phyloP scores from a whole-genome alignment of 1,140 invertebrate species.

The Drosophila subpulchrella region DNA sequence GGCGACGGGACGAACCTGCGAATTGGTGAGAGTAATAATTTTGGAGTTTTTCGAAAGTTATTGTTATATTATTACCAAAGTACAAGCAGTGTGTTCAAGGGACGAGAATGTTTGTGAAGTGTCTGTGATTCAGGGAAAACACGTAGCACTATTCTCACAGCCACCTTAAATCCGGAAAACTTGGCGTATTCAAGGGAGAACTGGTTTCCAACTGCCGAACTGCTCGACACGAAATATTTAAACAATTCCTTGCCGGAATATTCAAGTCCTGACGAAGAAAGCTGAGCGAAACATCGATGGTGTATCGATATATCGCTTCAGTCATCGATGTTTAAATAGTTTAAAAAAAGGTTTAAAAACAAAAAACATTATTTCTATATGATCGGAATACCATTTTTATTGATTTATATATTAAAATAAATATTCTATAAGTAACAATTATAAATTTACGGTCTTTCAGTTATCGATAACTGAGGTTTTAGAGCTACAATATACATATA shows the following conservation, averaged over 20 bases:
- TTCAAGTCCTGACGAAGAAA: neutral
- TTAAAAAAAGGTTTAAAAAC: neutral
- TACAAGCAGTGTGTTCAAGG: constrained; percentile 2
- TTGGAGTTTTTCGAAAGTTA: neutral
- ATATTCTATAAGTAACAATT: neutral
- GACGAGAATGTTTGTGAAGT: constrained; percentile 1
- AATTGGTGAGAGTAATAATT: too few species aligned
- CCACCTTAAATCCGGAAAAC: neutral
- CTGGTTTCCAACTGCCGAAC: neutral
- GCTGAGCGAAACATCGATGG: constrained; percentile 1
- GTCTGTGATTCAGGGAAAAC: neutral
- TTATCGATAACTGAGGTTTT: neutral
- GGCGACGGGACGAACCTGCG: constrained; percentile 13
- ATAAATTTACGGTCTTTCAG: neutral
- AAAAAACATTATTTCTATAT: too few species aligned
- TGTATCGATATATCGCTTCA: neutral
- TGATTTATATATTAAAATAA: too few species aligned
- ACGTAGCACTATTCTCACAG: constrained; percentile 1
- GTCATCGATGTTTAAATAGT: neutral
- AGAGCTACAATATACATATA: neutral
- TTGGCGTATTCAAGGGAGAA: constrained; percentile 1
- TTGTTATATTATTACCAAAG: neutral
- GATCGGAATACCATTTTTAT: too few species aligned
- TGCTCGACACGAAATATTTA: constrained; percentile 1
- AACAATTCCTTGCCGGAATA: constrained; percentile 1